Evolutionary conservation across 2,888 invertebrate species (phyloP).

Genomic region (Endotricha flammealis): DNA sequence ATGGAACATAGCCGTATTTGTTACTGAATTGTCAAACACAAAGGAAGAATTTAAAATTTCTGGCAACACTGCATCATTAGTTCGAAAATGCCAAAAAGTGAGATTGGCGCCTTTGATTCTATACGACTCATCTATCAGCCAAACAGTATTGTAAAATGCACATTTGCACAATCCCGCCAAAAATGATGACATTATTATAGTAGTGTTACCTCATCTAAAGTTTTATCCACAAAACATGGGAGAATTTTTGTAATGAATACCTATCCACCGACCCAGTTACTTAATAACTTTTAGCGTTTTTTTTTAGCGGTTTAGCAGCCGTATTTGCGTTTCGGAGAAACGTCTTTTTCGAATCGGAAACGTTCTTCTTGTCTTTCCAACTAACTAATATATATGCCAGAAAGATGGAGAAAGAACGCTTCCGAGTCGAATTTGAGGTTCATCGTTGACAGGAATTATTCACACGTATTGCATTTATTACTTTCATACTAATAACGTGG

Average conservation of each 20-base stretch:
- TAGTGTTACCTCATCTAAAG: slow-evolving; percentile 5
- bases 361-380: background rate
- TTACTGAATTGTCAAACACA: too few relatives aligned
- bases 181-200: slow-evolving; percentile 4
- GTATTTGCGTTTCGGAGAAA: background rate
- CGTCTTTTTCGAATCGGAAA: background rate
- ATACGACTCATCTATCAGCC: too few relatives aligned
- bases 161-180: slow-evolving; percentile 2
- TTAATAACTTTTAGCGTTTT: background rate
- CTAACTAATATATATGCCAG: background rate
- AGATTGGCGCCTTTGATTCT: too few relatives aligned
- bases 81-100: too few relatives aligned
- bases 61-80: too few relatives aligned
- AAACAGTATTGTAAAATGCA: slow-evolving; percentile 1
- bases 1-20: too few relatives aligned
- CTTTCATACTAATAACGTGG: too few relatives aligned
- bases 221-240: slow-evolving; percentile 1
- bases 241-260: background rate
- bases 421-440: too few relatives aligned
- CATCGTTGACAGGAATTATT: too few relatives aligned
- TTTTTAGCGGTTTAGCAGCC: background rate
- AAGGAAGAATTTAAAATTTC: too few relatives aligned
- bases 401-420: background rate
- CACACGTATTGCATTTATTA: too few relatives aligned
- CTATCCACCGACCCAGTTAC: background rate